These are phyloP conservation scores for Clarias macrocephalus DNA, from an alignment of 2,113 vertebrate genomes.

Conservation along the genomic window DNA sequence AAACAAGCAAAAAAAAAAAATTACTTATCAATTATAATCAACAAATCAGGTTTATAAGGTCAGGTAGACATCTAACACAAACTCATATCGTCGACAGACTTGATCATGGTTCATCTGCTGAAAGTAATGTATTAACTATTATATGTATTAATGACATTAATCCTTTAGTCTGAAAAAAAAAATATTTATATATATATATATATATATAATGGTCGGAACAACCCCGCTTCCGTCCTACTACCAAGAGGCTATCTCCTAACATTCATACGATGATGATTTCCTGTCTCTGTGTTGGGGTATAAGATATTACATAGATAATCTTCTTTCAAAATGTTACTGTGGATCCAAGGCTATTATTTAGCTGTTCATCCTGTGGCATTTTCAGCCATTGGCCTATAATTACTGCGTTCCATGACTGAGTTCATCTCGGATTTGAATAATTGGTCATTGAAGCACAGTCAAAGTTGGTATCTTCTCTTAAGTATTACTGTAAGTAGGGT, in stretches of 20 bases:
- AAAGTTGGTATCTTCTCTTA: slow-evolving; percentile 45
- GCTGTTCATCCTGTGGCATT: slow-evolving; percentile 67
- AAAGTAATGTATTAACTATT: not conserved
- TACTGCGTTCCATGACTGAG: slow-evolving; percentile 65
- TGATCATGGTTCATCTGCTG: not conserved
- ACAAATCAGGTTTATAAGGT: not conserved
- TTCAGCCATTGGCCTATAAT: slow-evolving; percentile 65
- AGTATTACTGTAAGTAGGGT: not conserved
- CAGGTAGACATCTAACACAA: slow-evolving; percentile 4
- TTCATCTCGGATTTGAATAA: slow-evolving; percentile 69
- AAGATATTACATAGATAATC: slow-evolving; percentile 57
- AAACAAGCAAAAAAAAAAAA: not conserved
- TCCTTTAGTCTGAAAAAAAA: slow-evolving; percentile 8
- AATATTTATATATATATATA: too few relatives aligned
- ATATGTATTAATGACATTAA: slow-evolving; percentile 22
- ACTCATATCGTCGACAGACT: not conserved
- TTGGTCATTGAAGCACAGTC: slow-evolving; percentile 61
- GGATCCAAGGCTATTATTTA: slow-evolving; percentile 68
- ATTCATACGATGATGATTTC: slow-evolving; percentile 12
- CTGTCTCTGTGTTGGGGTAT: slow-evolving; percentile 42
- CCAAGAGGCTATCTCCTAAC: slow-evolving; percentile 12
- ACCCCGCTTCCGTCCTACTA: slow-evolving; percentile 23
- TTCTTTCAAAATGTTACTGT: slow-evolving; percentile 65
- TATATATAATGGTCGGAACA: slow-evolving; percentile 2
- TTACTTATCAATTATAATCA: not conserved